Conservation (phyloP, 2,888 invertebrate species). For the Ecdyonurus torrentis region DNA sequence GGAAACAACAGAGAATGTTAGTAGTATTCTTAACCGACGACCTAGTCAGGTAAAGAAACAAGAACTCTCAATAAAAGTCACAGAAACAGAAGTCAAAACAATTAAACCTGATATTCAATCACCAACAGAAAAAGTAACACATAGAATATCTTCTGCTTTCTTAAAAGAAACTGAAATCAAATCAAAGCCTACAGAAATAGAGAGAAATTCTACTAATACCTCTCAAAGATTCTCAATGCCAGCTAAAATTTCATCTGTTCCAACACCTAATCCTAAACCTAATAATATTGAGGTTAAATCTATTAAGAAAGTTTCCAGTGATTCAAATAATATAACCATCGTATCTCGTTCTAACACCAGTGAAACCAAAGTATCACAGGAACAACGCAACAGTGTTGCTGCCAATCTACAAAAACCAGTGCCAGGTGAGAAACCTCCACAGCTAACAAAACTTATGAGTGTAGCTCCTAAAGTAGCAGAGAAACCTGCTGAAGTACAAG, state of each 20-base stretch:
- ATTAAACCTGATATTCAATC: not conserved
- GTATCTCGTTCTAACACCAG: not conserved
- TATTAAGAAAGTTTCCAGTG: not conserved
- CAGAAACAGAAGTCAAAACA: not conserved
- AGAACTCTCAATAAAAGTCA: not conserved
- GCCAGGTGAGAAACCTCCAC: not conserved
- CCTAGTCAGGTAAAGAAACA: not conserved
- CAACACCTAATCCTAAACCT: not conserved
- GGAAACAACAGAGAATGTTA: not conserved
- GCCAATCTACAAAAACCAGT: not conserved
- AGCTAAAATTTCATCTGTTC: not conserved
- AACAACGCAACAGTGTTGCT: not conserved
- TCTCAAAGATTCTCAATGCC: too few relatives aligned
- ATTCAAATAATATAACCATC: not conserved
- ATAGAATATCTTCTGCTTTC: not conserved
- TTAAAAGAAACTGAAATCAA: not conserved
- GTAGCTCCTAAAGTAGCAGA: not conserved
- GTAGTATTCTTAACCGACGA: not conserved
- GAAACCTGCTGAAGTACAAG: conserved; percentile 7
- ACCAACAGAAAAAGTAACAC: not conserved
- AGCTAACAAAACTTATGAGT: not conserved
- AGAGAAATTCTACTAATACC: too few relatives aligned
- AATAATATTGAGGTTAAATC: not conserved
- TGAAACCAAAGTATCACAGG: not conserved
- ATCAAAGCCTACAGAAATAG: not conserved